Conservation (phyloP, 1,140 invertebrate species). For the Neodiprion fabricii region DNA sequence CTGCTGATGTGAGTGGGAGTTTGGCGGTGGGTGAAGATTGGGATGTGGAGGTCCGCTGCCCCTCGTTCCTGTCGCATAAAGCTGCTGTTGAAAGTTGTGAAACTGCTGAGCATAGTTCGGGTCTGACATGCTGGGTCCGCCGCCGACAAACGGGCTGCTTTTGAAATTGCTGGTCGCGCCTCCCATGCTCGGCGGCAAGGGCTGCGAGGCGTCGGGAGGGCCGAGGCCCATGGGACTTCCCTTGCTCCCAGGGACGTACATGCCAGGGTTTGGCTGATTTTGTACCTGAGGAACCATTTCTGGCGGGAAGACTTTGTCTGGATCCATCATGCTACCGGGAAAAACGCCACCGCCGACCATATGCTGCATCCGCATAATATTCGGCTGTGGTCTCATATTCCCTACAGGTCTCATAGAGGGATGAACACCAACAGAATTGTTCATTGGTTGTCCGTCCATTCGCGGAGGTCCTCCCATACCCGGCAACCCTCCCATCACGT, state of each 20-base stretch:
- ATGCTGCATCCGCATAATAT: conserved; percentile 65
- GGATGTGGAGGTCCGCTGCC: conserved; percentile 60
- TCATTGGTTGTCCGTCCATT: conserved; percentile 50
- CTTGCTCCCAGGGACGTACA: conserved; percentile 63
- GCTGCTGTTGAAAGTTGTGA: conserved; percentile 93
- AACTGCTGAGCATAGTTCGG: conserved; percentile 94
- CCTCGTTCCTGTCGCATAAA: conserved; percentile 88
- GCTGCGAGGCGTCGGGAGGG: conserved; percentile 70
- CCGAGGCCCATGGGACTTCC: conserved; percentile 63
- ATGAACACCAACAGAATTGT: conserved; percentile 43
- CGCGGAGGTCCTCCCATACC: conserved; percentile 45
- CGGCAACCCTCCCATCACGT: conserved; percentile 43
- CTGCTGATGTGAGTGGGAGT: conserved; percentile 60
- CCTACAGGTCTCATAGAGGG: conserved; percentile 57
- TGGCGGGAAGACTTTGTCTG: conserved; percentile 56
- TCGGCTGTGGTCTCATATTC: conserved; percentile 56
- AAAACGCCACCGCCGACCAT: conserved; percentile 63
- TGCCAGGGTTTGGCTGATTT: conserved; percentile 59
- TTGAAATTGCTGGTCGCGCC: conserved; percentile 76
- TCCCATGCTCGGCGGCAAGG: conserved; percentile 81
- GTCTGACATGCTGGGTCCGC: conserved; percentile 84
- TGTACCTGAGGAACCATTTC: conserved; percentile 54
- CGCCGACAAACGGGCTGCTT: conserved; percentile 80
- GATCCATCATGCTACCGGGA: conserved; percentile 59
- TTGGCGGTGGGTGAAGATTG: conserved; percentile 54